These are phyloP conservation scores for Vannuccia rotundouncinata DNA, from an alignment of 2,888 invertebrate genomes.

Conservation along the genomic window DNA sequence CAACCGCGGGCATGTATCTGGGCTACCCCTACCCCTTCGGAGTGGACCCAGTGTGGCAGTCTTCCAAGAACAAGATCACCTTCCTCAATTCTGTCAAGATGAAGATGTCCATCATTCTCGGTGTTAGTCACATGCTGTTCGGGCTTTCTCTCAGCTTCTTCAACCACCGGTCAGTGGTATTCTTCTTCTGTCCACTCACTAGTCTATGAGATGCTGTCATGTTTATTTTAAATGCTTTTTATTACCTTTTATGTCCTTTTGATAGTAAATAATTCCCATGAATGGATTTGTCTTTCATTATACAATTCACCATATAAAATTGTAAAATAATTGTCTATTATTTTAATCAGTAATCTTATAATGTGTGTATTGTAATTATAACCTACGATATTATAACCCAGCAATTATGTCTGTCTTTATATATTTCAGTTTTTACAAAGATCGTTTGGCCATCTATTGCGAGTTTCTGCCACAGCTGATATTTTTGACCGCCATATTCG, in stretches of 20 bases:
- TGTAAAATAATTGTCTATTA: no score
- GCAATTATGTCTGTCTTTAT: no score
- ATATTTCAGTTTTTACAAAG: constrained; percentile 51
- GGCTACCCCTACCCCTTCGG: constrained; percentile 76
- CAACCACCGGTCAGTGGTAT: constrained; percentile 50
- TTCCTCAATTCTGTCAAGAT: constrained; percentile 92
- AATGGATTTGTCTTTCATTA: no score
- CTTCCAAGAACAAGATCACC: constrained; percentile 74
- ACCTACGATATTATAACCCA: no score
- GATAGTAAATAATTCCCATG: no score
- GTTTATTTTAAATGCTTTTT: no score
- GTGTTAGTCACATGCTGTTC: constrained; percentile 91
- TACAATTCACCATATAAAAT: no score
- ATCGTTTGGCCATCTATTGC: constrained; percentile 69
- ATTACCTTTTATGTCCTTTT: no score
- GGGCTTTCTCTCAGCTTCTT: constrained; percentile 71
- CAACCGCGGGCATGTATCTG: constrained; percentile 39
- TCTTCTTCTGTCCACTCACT: no score
- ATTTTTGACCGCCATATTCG: constrained; percentile 81
- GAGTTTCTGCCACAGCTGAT: constrained; percentile 93
- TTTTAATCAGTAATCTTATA: no score
- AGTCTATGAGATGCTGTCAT: no score
- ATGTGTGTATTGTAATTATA: no score
- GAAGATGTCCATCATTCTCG: constrained; percentile 87
- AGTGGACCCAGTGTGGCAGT: constrained; percentile 71